A percentile compares a stretch with the other conserved stretches of the same genome.
phyloP scores from a whole-genome alignment of 2,797 vertebrate genomes.

The Pantherophis vulpinus region DNA sequence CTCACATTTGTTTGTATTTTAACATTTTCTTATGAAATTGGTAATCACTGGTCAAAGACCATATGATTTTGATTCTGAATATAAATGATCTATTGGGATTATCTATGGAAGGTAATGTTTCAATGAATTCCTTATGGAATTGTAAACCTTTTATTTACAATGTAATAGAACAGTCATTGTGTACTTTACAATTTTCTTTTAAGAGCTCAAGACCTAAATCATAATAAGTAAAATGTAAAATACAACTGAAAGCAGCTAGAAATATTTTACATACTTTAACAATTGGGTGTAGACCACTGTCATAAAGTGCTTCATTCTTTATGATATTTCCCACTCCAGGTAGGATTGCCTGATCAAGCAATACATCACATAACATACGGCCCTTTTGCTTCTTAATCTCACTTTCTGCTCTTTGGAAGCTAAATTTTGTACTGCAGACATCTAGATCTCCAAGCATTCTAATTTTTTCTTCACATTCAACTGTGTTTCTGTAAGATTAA shows the following conservation, averaged over 20 bases:
- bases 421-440: slow-evolving; percentile 88
- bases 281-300: slow-evolving; percentile 86
- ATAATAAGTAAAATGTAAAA: neutral
- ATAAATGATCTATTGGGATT: neutral
- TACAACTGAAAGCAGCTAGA: neutral
- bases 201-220: neutral
- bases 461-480: slow-evolving; percentile 80
- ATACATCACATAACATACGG: slow-evolving; percentile 88
- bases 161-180: neutral
- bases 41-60: neutral
- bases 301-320: slow-evolving; percentile 94
- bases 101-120: neutral
- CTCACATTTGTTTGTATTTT: neutral
- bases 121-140: neutral
- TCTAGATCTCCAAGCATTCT: slow-evolving; percentile 82
- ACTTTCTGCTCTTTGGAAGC: slow-evolving; percentile 75
- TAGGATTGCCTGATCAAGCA: slow-evolving; percentile 89
- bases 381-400: slow-evolving; percentile 75
- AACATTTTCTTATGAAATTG: neutral
- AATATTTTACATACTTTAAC: slow-evolving; percentile 75
- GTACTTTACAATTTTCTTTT: neutral
- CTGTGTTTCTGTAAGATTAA: slow-evolving; percentile 73
- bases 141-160: neutral
- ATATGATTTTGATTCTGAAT: neutral
- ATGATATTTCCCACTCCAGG: slow-evolving; percentile 97